Conservation (phyloP, 2,797 vertebrate genomes). For the Sebastes minor region DNA sequence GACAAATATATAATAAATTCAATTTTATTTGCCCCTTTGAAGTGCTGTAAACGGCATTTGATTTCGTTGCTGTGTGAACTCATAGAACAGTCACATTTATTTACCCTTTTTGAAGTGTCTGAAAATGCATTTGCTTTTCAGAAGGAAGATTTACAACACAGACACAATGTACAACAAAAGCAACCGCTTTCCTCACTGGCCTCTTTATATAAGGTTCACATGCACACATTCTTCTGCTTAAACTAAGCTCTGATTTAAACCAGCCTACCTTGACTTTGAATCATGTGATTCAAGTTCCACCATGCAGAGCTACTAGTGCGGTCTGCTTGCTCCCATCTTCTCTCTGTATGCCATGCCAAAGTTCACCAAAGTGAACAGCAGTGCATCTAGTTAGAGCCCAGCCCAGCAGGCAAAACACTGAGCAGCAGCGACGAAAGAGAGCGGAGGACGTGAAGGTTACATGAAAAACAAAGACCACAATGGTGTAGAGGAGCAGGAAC, state of each 20-base stretch:
- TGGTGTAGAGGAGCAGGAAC: conserved; percentile 4
- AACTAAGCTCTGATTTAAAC: not conserved
- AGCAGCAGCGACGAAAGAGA: not conserved
- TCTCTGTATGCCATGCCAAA: not conserved
- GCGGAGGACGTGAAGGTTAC: conserved; percentile 22
- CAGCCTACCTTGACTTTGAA: not conserved
- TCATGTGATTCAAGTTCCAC: not conserved
- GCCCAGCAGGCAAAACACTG: conserved; percentile 25
- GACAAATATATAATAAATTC: conserved; percentile 20
- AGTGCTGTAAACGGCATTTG: not conserved
- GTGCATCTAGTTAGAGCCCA: conserved; percentile 7
- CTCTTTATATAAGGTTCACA: not conserved
- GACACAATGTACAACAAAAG: not conserved
- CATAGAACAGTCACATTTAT: not conserved
- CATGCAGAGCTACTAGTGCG: not conserved
- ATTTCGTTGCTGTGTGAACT: conserved; percentile 13
- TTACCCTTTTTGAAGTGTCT: conserved; percentile 15
- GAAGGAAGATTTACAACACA: not conserved
- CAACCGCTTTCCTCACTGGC: not conserved
- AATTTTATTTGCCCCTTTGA: conserved; percentile 14
- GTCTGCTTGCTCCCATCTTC: not conserved
- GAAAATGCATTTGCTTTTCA: not conserved
- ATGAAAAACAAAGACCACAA: conserved; percentile 4
- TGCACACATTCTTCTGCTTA: not conserved
- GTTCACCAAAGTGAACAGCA: conserved; percentile 25